Percentiles rank a stretch among this genome's conserved stretches.
phyloP scores from a whole-genome alignment of 2,888 invertebrate genomes.

The Amorpha juglandis region DNA sequence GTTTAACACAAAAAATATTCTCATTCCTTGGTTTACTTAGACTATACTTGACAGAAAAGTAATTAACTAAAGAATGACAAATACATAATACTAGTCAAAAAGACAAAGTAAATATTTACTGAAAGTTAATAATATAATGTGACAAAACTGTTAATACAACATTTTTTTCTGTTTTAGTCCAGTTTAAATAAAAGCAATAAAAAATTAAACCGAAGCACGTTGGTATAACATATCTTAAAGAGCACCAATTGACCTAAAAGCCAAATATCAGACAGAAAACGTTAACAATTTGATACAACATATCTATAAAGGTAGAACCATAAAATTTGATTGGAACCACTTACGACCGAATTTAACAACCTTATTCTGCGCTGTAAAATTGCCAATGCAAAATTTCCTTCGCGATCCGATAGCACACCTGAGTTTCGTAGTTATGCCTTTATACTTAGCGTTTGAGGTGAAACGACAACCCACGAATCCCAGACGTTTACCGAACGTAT shows the following conservation, averaged over 20 bases:
- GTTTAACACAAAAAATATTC: too few relatives aligned
- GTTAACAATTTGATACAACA: slow-evolving; percentile 7
- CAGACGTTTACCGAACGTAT: slow-evolving; percentile 13
- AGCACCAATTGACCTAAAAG: background rate
- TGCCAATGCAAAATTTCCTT: slow-evolving; percentile 16
- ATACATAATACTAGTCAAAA: too few relatives aligned
- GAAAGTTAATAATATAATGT: too few relatives aligned
- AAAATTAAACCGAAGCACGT: background rate
- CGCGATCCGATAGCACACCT: slow-evolving; percentile 16
- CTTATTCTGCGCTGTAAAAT: slow-evolving; percentile 11
- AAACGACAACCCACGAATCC: slow-evolving; percentile 17
- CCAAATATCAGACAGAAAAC: slow-evolving; percentile 1
- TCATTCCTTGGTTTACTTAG: too few relatives aligned
- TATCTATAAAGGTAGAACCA: background rate
- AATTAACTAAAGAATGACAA: too few relatives aligned
- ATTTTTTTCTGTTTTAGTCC: too few relatives aligned
- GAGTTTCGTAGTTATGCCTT: background rate
- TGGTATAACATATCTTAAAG: background rate
- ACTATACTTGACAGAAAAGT: too few relatives aligned
- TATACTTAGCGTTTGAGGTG: slow-evolving; percentile 7
- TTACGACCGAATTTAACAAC: slow-evolving; percentile 8
- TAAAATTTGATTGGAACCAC: slow-evolving; percentile 23
- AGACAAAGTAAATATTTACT: too few relatives aligned
- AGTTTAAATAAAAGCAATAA: background rate
- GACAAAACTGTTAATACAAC: too few relatives aligned